These are phyloP conservation scores for Anguilla megastoma DNA, from an alignment of 2,797 vertebrate genomes.

Conservation along the genomic window DNA sequence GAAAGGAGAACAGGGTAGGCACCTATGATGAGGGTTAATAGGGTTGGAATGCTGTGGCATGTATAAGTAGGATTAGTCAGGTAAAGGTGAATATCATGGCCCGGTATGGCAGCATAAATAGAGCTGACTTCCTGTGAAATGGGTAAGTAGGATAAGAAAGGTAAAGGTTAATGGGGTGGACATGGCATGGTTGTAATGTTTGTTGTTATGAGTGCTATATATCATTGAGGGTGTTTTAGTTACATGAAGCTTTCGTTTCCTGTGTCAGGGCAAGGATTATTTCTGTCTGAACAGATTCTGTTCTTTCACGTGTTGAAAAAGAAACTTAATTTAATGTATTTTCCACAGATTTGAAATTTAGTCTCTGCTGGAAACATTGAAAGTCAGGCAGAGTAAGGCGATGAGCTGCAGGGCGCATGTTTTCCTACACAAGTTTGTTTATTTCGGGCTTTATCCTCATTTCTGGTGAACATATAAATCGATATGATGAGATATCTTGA, in stretches of 20 bases:
- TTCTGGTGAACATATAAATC: not conserved
- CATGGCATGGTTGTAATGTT: not conserved
- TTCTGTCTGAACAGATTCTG: not conserved
- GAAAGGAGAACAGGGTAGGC: no score
- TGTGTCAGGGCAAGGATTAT: not conserved
- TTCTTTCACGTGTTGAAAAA: not conserved
- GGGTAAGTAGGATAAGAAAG: not conserved
- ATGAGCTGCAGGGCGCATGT: not conserved
- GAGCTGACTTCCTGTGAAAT: not conserved
- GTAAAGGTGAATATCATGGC: no score
- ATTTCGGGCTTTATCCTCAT: not conserved
- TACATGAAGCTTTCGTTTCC: not conserved
- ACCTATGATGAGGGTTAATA: no score
- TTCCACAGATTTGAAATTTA: not conserved
- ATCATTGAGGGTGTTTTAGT: not conserved
- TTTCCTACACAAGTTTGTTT: not conserved
- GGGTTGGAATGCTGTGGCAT: no score
- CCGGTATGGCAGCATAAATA: not conserved
- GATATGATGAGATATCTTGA: not conserved
- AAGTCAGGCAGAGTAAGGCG: not conserved
- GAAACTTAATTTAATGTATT: not conserved
- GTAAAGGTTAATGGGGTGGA: not conserved
- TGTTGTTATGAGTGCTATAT: not conserved
- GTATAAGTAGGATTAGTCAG: no score
- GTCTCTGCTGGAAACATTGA: not conserved